Base-by-base conservation (phyloP, 2,797 vertebrate genomes). In the Etheostoma nigrum region DNA sequence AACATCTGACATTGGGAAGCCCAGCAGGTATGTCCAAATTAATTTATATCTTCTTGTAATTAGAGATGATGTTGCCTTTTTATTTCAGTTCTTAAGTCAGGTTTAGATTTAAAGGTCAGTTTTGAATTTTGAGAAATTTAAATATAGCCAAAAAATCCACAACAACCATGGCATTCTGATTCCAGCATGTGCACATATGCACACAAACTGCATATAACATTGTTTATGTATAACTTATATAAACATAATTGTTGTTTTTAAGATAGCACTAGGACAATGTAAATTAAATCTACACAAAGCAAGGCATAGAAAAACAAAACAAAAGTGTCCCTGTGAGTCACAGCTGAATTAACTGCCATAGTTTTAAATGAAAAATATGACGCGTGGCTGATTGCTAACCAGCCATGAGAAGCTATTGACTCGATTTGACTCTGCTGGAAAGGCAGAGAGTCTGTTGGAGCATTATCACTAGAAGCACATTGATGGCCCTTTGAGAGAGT, bases 1-100 rank as follows among this genome's bases (percentile, higher is more conserved):
- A 86, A 86, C 87, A 71, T 86, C 88, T 74, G 80, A 89, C 82
- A 64, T 61, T 55, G 51, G 79, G 70, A 88, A 78, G 77, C 72
- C 82, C 74, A 71, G 76, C 83, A 91, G 92, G 92, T 94, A 93
- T 40, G 91, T 86, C 68, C 74, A 19, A 4, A 60, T 52, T 3
- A 4, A 69, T 85, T 59, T 5, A 13, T 65, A 23, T 59, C 33
- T 69, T 65, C 19, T 60, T 59, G 23, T 72, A 48, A 68, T 55
- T 72, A 33, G 62, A 36, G 23, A 18, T 53, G 47, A 12, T 49
- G 16, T 51, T 66, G 45, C 45, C 23, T 57, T 72, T 60, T 70
- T 59, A 65, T 61, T 75, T 47, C 4, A 45, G 12, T 25, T 66
- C 5, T 49, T 45, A 5, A 27, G n/a, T 71, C 15, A 25, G 14